Evolutionary conservation across 1,140 invertebrate species (phyloP).

Genomic region (fruit fly (Drosophila melanogaster)): DNA sequence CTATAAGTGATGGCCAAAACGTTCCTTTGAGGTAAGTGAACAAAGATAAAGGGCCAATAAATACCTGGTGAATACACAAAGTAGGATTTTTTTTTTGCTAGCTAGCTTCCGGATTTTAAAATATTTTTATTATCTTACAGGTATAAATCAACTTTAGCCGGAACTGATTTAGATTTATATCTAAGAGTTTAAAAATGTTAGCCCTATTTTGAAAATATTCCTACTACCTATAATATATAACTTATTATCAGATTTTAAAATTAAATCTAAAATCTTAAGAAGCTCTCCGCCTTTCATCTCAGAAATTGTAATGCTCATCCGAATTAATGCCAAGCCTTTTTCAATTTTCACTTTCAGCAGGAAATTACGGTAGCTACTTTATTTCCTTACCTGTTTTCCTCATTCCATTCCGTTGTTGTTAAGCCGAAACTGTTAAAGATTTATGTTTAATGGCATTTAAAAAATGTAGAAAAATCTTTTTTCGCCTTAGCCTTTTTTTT

Average conservation of each 20-base stretch:
- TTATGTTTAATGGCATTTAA: slow-evolving; percentile 29
- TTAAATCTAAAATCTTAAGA: slow-evolving; percentile 2
- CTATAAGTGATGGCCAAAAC: slow-evolving; percentile 10
- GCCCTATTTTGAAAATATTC: no score
- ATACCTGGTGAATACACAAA: neutral
- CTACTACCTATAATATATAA: no score
- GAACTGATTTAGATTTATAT: slow-evolving; percentile 1
- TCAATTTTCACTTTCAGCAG: slow-evolving; percentile 33
- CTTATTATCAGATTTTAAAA: no score
- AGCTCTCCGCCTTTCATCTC: neutral
- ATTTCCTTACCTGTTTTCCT: slow-evolving; percentile 18
- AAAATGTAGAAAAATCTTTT: slow-evolving; percentile 32
- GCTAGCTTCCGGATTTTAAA: neutral
- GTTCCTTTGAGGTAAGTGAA: neutral
- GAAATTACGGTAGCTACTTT: slow-evolving; percentile 20
- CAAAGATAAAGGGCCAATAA: no score
- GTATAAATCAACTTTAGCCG: neutral
- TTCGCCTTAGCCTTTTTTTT: neutral
- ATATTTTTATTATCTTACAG: neutral
- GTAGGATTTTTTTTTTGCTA: no score
- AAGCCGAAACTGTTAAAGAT: slow-evolving; percentile 45
- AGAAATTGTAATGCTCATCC: neutral
- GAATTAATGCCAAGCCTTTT: slow-evolving; percentile 13
- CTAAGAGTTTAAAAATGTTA: neutral
- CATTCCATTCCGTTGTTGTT: neutral